Percentiles rank a stretch among this genome's conserved stretches.
phyloP scores from a whole-genome alignment of 2,888 invertebrate genomes.

The Trichogramma dendrolimi region DNA sequence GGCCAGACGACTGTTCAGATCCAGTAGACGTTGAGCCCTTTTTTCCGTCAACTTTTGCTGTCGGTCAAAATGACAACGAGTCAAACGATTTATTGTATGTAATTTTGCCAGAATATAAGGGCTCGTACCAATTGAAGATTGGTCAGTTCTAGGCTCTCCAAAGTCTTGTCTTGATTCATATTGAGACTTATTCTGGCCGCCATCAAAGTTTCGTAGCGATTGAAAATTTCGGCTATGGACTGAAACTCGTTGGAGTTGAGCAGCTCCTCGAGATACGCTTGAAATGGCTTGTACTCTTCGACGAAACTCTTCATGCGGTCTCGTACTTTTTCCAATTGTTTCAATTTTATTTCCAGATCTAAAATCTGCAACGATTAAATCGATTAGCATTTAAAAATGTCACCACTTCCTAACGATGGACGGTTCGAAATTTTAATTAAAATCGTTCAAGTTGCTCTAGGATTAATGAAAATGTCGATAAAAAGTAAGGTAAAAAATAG shows the following conservation, averaged over 20 bases:
- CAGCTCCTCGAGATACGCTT: slow-evolving; percentile 60
- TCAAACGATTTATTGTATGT: neutral
- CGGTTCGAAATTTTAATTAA: neutral
- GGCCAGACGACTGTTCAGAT: slow-evolving; percentile 62
- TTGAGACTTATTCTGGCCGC: slow-evolving; percentile 59
- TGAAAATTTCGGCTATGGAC: slow-evolving; percentile 60
- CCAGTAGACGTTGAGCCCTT: slow-evolving; percentile 62
- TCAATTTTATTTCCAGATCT: slow-evolving; percentile 53
- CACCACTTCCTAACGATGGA: too few species aligned
- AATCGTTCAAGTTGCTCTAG: neutral
- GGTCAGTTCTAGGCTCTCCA: slow-evolving; percentile 59
- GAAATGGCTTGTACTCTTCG: slow-evolving; percentile 58
- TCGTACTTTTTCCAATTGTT: slow-evolving; percentile 54
- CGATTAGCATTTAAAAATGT: too few species aligned
- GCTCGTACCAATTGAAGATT: slow-evolving; percentile 55
- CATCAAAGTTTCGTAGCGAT: slow-evolving; percentile 62
- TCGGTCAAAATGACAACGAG: neutral
- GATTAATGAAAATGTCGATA: neutral
- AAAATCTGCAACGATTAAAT: slow-evolving; percentile 46
- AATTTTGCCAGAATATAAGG: neutral
- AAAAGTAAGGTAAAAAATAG: neutral
- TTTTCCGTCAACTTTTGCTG: slow-evolving; percentile 56
- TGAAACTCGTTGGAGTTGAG: slow-evolving; percentile 57
- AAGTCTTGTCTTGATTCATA: slow-evolving; percentile 57
- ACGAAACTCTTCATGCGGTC: slow-evolving; percentile 60